Percentiles rank a stretch among this genome's conserved stretches.
phyloP scores from a whole-genome alignment of 2,888 invertebrate genomes.

The Amphipoea lucens region DNA sequence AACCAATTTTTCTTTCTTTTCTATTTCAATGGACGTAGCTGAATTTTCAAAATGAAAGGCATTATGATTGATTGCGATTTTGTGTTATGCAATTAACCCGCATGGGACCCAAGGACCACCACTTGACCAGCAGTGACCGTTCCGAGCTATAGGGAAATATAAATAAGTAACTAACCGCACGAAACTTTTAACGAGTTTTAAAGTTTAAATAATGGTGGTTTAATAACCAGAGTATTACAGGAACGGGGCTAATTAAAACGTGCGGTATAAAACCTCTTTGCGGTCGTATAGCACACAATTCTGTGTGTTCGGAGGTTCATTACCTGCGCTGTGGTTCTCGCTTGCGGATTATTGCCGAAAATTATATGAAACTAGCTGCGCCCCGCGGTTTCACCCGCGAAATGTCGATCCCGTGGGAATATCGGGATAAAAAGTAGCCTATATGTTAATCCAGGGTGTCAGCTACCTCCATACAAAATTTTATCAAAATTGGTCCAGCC shows the following conservation, averaged over 20 bases:
- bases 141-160: background rate
- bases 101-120: background rate
- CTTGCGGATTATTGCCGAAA: slow-evolving; percentile 25
- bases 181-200: slow-evolving; percentile 42
- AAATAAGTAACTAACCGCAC: slow-evolving; percentile 2
- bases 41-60: background rate
- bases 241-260: slow-evolving; percentile 50
- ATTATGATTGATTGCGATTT: background rate
- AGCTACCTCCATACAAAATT: no score
- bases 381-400: no score
- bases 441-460: no score
- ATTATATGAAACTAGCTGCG: background rate
- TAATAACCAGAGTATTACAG: slow-evolving; percentile 28
- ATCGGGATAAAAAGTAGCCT: no score
- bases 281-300: slow-evolving; percentile 36
- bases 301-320: slow-evolving; percentile 35
- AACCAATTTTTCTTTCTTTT: no score
- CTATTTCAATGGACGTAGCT: background rate
- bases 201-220: slow-evolving; percentile 49
- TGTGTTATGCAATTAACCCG: background rate
- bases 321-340: slow-evolving; percentile 27
- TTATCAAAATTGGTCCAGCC: no score
- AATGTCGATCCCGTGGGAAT: no score
- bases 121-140: background rate
- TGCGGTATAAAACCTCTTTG: slow-evolving; percentile 29